phyloP scores from a whole-genome alignment of 2,797 vertebrate species.

The Dicrostonyx torquatus region DNA sequence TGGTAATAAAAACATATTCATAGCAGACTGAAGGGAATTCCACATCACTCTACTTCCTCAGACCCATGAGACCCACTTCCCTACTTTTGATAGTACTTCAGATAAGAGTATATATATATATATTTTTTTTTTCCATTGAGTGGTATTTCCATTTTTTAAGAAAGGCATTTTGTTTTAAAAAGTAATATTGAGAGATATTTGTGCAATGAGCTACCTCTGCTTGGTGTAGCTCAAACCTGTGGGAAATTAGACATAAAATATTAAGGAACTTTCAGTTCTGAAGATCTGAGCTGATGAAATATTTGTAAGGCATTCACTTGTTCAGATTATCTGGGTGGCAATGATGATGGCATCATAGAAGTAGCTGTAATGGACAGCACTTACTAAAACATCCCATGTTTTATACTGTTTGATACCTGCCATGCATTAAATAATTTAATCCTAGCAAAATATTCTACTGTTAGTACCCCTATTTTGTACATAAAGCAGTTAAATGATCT shows the following conservation, averaged over 20 bases:
- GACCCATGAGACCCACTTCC: neutral
- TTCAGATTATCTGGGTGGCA: neutral
- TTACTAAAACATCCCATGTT: neutral
- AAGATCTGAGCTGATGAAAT: neutral
- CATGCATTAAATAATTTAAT: neutral
- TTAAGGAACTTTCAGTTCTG: neutral
- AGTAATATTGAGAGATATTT: neutral
- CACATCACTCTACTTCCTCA: conserved; percentile 12
- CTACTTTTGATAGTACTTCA: neutral
- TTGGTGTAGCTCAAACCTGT: neutral
- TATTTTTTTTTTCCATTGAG: neutral
- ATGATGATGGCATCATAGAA: neutral
- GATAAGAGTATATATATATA: neutral
- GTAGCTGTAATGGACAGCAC: neutral
- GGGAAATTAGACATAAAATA: neutral
- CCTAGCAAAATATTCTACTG: neutral
- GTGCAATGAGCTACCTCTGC: neutral
- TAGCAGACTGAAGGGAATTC: too few relatives aligned
- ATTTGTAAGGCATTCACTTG: neutral
- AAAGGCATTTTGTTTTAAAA: conserved; percentile 24
- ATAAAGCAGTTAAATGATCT: neutral
- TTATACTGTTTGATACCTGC: neutral
- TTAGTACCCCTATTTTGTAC: neutral
- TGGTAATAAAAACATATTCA: too few relatives aligned
- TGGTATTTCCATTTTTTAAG: neutral